Conservation (phyloP, 2,888 invertebrate genomes). For the Gastrophysa polygoni region DNA sequence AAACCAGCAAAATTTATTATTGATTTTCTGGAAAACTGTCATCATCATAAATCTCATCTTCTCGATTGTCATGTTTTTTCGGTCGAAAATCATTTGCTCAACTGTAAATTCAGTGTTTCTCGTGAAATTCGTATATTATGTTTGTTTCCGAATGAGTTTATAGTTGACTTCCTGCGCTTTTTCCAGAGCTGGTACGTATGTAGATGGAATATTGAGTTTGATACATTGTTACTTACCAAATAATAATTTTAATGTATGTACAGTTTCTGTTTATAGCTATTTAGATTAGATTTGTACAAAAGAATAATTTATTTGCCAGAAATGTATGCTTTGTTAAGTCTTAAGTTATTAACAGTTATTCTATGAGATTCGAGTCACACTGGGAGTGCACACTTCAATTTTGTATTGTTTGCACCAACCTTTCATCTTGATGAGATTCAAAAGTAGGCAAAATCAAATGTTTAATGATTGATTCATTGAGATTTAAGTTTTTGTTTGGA, state of each 20-base stretch:
- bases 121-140: constrained; percentile 25
- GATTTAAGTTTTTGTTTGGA: not conserved
- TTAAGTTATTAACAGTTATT: constrained; percentile 26
- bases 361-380: not conserved
- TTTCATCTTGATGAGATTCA: not conserved
- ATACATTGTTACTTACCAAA: constrained; percentile 34
- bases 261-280: constrained; percentile 24
- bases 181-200: constrained; percentile 36
- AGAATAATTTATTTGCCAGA: constrained; percentile 28
- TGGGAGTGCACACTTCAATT: not conserved
- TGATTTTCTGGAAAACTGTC: no score
- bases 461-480: not conserved
- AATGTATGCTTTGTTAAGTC: constrained; percentile 27
- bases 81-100: constrained; percentile 8
- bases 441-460: not conserved
- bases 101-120: constrained; percentile 22
- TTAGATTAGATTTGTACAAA: constrained; percentile 19
- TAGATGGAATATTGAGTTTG: constrained; percentile 15
- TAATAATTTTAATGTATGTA: constrained; percentile 34
- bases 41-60: no score
- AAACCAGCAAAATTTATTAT: no score
- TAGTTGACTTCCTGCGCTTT: constrained; percentile 35
- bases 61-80: constrained; percentile 14
- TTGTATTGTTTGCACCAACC: not conserved
- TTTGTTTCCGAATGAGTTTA: constrained; percentile 40